Percentiles rank a stretch among this genome's conserved stretches.
phyloP scores from a whole-genome alignment of 2,888 invertebrate genomes.

The Linnaemya tessellans region DNA sequence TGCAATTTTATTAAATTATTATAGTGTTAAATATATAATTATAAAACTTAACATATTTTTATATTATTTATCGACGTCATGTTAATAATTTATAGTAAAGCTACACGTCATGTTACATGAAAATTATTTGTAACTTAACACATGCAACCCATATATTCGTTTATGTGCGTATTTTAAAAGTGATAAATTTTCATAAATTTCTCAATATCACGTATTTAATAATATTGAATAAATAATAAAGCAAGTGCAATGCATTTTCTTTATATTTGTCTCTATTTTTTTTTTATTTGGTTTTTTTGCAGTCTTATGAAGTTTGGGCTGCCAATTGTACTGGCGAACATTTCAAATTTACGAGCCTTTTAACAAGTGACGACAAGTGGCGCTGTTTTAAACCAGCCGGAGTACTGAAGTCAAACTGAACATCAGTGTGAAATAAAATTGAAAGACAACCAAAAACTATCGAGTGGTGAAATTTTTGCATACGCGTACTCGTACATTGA shows the following conservation, averaged over 20 bases:
- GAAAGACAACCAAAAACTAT: conserved; percentile 6
- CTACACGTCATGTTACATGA: conserved; percentile 38
- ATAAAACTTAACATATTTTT: conserved; percentile 37
- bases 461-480: conserved; percentile 58
- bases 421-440: conserved; percentile 33
- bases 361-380: conserved; percentile 80
- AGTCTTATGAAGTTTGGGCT: neutral
- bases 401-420: conserved; percentile 12
- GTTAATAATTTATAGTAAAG: conserved; percentile 60
- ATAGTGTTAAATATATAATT: conserved; percentile 66
- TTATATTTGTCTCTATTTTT: neutral
- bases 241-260: conserved; percentile 35
- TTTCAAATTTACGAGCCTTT: conserved; percentile 78
- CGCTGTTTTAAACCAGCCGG: conserved; percentile 70
- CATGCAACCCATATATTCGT: neutral
- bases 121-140: conserved; percentile 40
- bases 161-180: conserved; percentile 13
- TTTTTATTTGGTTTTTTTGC: neutral
- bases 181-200: conserved; percentile 67
- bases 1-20: conserved; percentile 56
- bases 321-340: conserved; percentile 38
- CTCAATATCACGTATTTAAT: conserved; percentile 56
- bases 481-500: conserved; percentile 19
- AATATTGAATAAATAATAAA: conserved; percentile 34
- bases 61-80: conserved; percentile 53